A percentile compares a stretch with the other conserved stretches of the same genome.
Conservation (phyloP, 2,888 invertebrate genomes). For the Aromia moschata region DNA sequence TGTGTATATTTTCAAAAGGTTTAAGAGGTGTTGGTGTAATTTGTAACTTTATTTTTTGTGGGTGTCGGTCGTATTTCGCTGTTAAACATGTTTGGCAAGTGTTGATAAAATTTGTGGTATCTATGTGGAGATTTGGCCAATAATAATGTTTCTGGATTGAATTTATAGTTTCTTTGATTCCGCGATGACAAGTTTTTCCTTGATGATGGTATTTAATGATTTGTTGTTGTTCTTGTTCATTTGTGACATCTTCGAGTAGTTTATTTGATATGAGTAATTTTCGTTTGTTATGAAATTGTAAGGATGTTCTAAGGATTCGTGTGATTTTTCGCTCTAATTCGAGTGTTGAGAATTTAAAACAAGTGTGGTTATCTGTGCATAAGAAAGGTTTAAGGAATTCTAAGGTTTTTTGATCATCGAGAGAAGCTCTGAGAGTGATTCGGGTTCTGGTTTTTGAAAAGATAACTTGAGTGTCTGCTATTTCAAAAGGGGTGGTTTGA, state of each 20-base stretch:
- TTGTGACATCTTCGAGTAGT: too few relatives aligned
- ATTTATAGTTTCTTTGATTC: neutral
- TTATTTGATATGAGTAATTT: too few relatives aligned
- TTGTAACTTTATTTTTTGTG: neutral
- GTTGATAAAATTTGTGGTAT: neutral
- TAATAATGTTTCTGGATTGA: neutral
- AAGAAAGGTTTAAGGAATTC: neutral
- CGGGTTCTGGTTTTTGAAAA: neutral
- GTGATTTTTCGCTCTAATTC: neutral
- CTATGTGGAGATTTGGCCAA: neutral
- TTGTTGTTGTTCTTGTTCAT: too few relatives aligned
- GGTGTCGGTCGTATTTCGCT: neutral
- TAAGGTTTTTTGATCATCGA: neutral
- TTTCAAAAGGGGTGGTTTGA: neutral
- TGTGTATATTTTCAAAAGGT: slow-evolving; percentile 10
- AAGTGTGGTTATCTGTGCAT: neutral
- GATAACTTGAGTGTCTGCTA: neutral
- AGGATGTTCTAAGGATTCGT: too few relatives aligned
- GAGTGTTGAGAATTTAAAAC: neutral
- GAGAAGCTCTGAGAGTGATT: neutral
- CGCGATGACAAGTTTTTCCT: too few relatives aligned
- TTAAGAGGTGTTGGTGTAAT: neutral
- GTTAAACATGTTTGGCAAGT: neutral
- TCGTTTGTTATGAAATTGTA: too few relatives aligned
- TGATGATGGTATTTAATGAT: too few relatives aligned